A percentile compares a stretch with the other conserved stretches of the same genome.
These are phyloP conservation scores for Beaufortia kweichowensis DNA, from an alignment of 2,113 vertebrate species.

Conservation along the genomic window DNA sequence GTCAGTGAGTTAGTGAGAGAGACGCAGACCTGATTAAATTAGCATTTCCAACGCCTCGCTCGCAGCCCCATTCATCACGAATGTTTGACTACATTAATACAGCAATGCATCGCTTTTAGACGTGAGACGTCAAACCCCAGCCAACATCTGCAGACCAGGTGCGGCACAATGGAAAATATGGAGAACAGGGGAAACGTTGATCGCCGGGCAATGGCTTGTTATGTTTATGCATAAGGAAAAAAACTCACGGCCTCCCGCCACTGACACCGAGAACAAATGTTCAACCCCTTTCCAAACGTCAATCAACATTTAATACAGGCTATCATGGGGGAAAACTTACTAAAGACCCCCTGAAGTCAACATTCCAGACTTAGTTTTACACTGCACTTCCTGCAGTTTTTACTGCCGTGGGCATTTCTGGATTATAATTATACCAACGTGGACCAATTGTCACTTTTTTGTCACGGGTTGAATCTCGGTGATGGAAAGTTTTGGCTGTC, in stretches of 20 bases:
- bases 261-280: slow-evolving; percentile 22
- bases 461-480: neutral
- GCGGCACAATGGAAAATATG: slow-evolving; percentile 27
- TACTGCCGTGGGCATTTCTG: slow-evolving; percentile 4
- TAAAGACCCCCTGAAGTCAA: neutral
- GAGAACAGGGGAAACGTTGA: slow-evolving; percentile 2
- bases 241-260: neutral
- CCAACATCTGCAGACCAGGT: slow-evolving; percentile 59
- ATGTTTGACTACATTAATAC: slow-evolving; percentile 67
- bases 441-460: slow-evolving; percentile 13
- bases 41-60: slow-evolving; percentile 69
- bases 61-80: slow-evolving; percentile 64
- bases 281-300: slow-evolving; percentile 5
- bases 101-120: slow-evolving; percentile 59
- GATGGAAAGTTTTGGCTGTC: neutral
- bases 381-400: slow-evolving; percentile 13
- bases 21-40: slow-evolving; percentile 71
- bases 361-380: neutral
- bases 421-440: slow-evolving; percentile 23
- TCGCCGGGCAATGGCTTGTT: slow-evolving; percentile 9
- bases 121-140: slow-evolving; percentile 26
- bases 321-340: slow-evolving; percentile 23
- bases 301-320: slow-evolving; percentile 32
- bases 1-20: neutral
- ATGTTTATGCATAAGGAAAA: slow-evolving; percentile 36